These are phyloP conservation scores for Indicator indicator DNA, from an alignment of 2,113 vertebrate genomes.

Conservation along the genomic window DNA sequence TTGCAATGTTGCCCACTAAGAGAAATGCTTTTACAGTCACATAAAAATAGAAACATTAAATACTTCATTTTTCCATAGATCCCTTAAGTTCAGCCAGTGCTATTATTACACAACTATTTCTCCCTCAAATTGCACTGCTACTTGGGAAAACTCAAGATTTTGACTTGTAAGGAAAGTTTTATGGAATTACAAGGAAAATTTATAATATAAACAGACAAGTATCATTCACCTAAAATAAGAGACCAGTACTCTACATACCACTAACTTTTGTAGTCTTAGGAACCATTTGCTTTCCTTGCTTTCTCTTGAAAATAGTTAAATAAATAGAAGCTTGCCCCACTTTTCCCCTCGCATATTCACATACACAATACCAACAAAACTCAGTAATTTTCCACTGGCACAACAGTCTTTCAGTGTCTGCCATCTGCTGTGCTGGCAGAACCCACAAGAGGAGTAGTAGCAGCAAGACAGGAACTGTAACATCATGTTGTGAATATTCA, in stretches of 20 bases:
- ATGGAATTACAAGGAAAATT: background rate
- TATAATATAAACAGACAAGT: background rate
- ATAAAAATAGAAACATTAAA: conserved; percentile 8
- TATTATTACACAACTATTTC: background rate
- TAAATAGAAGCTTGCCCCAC: background rate
- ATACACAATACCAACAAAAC: background rate
- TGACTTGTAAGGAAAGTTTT: background rate
- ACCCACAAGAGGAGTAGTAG: conserved; percentile 10
- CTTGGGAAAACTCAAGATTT: background rate
- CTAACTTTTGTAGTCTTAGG: background rate
- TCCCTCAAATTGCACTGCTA: background rate
- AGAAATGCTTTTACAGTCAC: background rate
- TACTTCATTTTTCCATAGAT: background rate
- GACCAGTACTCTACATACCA: background rate
- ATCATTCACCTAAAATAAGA: background rate
- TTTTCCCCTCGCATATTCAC: background rate
- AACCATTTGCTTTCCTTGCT: background rate
- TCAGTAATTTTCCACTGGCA: conserved; percentile 52
- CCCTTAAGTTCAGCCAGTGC: background rate
- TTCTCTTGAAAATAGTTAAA: background rate
- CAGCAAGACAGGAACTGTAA: conserved; percentile 17
- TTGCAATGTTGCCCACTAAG: background rate
- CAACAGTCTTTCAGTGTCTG: background rate
- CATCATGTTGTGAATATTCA: background rate
- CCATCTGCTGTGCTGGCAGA: conserved; percentile 58